Evolutionary conservation across 2,888 invertebrate species (phyloP), one percentile per base, ranked within the genome.

Genomic region (Temnothorax rugatulus): DNA sequence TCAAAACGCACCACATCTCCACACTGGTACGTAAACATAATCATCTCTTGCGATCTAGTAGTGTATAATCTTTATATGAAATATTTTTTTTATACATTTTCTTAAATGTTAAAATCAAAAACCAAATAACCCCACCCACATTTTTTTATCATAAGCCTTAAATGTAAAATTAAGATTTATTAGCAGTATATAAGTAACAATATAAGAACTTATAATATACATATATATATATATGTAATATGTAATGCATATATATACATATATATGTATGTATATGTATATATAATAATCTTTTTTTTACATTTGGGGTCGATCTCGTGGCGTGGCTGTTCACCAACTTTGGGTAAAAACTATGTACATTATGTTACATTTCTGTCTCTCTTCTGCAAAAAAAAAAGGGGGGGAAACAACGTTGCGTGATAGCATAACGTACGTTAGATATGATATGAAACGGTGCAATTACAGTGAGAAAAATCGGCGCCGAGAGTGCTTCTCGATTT

Each of bases 121-220:
- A 90, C 57, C 82, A 84, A 84, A 89, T 89, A 90, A 89, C 90
- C 89, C 86, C 85, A 90, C 87, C 90, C 90, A 74, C 85, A 90
- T 84, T 89, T 86, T 21, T 54, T 54, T 54, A 82, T 83, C 86
- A 69, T 86, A 88, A 87, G 84, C 87, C 87, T 90, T 92, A 90
- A 83, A 71, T 81, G 52, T 90, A 91, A 88, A 84, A 85, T 90
- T 88, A 90, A 85, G 84, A 84, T 88, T 88, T 61, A 88, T 89
- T 90, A 88, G 83, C 86, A 82, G 82, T 83, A 81, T 77, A 83
- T 87, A 87, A 87, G 87, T 84, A 89, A 87, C 86, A 84, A 83
- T 69, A 25, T 81, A 85, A 74, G 50, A 76, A 86, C 81, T 59
- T 61, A 82, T 69, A 25, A 59, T 85, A 73, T 84, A 66, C 52